Conservation (phyloP, 2,797 vertebrate species). For the Gastrophryne carolinensis region DNA sequence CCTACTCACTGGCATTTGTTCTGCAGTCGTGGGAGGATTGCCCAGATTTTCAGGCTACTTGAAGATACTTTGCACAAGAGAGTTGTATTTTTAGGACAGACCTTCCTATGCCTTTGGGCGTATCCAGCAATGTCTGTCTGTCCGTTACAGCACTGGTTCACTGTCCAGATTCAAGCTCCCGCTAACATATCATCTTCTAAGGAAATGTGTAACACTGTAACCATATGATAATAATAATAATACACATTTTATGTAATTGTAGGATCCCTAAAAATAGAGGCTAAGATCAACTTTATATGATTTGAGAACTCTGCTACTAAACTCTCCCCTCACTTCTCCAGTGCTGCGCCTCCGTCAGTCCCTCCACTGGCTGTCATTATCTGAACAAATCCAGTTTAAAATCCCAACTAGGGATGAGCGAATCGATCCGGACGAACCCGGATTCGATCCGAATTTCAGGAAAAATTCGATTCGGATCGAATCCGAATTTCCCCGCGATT, state of each 20-base stretch:
- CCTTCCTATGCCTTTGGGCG: not conserved
- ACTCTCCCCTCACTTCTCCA: no score
- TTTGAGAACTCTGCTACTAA: no score
- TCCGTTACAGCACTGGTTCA: not conserved
- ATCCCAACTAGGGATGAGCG: no score
- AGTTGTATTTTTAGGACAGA: constrained; percentile 15
- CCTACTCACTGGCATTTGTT: not conserved
- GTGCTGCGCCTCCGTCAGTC: no score
- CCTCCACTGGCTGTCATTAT: no score
- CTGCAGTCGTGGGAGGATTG: not conserved
- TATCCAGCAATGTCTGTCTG: not conserved
- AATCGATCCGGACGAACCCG: no score
- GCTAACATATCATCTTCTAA: not conserved
- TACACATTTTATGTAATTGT: not conserved
- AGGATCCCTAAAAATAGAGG: not conserved
- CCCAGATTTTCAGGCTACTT: constrained; percentile 21
- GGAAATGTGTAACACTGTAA: not conserved
- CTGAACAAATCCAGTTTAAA: no score
- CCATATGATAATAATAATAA: not conserved
- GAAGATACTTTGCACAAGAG: not conserved
- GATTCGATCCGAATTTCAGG: no score
- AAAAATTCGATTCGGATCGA: no score
- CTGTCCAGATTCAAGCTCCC: not conserved
- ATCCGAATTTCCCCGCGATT: no score
- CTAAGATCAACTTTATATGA: not conserved